These are phyloP conservation scores for Phyllostomus discolor DNA, from an alignment of 2,113 vertebrate genomes.

Conservation along the genomic window DNA sequence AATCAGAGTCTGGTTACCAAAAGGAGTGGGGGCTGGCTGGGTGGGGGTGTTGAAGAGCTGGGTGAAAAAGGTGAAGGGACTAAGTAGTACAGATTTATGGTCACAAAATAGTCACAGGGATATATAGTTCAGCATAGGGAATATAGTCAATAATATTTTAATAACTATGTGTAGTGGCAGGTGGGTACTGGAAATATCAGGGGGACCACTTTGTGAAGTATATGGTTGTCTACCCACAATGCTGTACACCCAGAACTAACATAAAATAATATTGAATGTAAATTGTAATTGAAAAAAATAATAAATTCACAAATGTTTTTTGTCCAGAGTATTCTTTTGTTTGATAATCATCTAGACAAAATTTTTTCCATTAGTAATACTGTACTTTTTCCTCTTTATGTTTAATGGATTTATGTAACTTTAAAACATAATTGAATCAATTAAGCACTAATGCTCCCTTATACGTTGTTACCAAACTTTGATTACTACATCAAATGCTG, in stretches of 20 bases:
- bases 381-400: slow-evolving; percentile 28
- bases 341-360: neutral
- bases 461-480: slow-evolving; percentile 43
- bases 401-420: slow-evolving; percentile 49
- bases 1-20: neutral
- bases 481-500: slow-evolving; percentile 30
- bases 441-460: slow-evolving; percentile 37
- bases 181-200: neutral
- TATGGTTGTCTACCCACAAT: neutral
- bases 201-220: neutral
- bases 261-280: neutral
- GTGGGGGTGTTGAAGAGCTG: neutral
- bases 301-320: neutral
- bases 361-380: neutral
- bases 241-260: neutral
- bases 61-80: neutral
- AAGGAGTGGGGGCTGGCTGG: neutral
- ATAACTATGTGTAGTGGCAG: neutral
- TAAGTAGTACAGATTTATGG: neutral
- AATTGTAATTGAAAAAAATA: neutral
- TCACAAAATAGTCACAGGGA: neutral
- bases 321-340: slow-evolving; percentile 31
- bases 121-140: neutral
- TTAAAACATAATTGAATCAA: slow-evolving; percentile 54
- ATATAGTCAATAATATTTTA: neutral